phyloP scores from a whole-genome alignment of 2,797 vertebrate genomes.

The Malacoraja senta region DNA sequence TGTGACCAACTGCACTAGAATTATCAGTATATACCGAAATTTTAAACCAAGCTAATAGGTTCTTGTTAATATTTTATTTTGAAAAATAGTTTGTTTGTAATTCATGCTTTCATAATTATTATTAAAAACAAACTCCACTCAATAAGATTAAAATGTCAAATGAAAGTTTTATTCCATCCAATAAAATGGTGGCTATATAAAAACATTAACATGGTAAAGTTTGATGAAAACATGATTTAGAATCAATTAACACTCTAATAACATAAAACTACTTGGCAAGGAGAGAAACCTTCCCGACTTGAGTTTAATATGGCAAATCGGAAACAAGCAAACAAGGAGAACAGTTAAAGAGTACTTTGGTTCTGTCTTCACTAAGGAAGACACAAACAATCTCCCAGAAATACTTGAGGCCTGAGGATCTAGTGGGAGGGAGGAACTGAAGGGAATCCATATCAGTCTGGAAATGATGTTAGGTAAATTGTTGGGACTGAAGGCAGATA shows the following conservation, averaged over 20 bases:
- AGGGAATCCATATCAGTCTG: no score
- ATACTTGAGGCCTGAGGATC: no score
- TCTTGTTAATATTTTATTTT: not conserved
- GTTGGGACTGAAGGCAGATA: no score
- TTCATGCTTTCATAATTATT: not conserved
- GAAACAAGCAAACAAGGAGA: no score
- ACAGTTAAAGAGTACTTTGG: no score
- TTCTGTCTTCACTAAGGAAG: no score
- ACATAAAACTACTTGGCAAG: not conserved
- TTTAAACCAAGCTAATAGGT: not conserved
- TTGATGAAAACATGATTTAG: not conserved
- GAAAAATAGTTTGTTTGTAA: not conserved
- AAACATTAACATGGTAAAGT: not conserved
- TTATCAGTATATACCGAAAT: not conserved
- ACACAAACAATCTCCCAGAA: no score
- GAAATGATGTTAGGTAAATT: no score
- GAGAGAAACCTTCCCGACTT: not conserved
- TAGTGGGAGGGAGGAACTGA: no score
- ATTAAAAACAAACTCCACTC: not conserved
- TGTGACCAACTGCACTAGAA: not conserved
- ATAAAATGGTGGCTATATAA: not conserved
- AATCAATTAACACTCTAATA: not conserved
- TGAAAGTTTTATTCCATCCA: not conserved
- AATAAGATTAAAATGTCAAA: not conserved
- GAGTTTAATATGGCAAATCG: not conserved